Percentiles rank a stretch among this genome's conserved stretches.
Conservation (phyloP, 2,113 vertebrate genomes). For the Thamnaconus septentrionalis region DNA sequence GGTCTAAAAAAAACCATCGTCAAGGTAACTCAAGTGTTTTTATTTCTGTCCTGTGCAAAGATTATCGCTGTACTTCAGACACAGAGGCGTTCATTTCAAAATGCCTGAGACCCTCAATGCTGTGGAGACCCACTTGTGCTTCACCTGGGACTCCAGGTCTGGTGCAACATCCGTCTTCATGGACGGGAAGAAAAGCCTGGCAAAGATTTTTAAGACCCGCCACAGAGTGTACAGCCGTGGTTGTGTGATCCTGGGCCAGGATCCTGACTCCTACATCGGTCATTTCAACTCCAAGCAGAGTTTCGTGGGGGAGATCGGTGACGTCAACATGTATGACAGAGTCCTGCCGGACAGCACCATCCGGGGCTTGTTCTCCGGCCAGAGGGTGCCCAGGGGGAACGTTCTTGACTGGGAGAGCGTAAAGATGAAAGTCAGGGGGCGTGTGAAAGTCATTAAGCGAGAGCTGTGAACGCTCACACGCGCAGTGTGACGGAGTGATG, state of each 20-base stretch:
- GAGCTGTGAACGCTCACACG: slow-evolving; percentile 6
- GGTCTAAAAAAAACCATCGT: neutral
- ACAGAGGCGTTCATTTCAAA: rapidly evolving
- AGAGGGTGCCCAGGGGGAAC: neutral
- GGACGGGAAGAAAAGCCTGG: slow-evolving; percentile 33
- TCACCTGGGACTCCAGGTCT: slow-evolving; percentile 46
- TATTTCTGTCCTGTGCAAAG: slow-evolving; percentile 16
- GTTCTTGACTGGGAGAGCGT: slow-evolving; percentile 42
- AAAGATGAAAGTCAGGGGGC: neutral
- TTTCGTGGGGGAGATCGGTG: slow-evolving; percentile 50
- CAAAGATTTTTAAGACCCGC: slow-evolving; percentile 31
- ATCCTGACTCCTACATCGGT: neutral
- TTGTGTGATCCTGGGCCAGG: slow-evolving; percentile 48
- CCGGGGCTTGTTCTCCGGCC: neutral
- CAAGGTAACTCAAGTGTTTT: neutral
- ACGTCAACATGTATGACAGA: slow-evolving; percentile 47
- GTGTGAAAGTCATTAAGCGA: slow-evolving; percentile 18
- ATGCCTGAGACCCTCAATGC: slow-evolving; percentile 5
- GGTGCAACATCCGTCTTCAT: slow-evolving; percentile 34
- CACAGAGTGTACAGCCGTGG: neutral
- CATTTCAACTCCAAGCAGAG: slow-evolving; percentile 4
- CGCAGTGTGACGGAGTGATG: neutral
- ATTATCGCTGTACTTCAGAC: slow-evolving; percentile 20
- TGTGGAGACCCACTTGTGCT: slow-evolving; percentile 46
- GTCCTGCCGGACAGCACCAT: slow-evolving; percentile 29